Base-by-base conservation (phyloP, 53 echinoderm and acorn worm genomes). In the Temnopleurus reevesii region DNA sequence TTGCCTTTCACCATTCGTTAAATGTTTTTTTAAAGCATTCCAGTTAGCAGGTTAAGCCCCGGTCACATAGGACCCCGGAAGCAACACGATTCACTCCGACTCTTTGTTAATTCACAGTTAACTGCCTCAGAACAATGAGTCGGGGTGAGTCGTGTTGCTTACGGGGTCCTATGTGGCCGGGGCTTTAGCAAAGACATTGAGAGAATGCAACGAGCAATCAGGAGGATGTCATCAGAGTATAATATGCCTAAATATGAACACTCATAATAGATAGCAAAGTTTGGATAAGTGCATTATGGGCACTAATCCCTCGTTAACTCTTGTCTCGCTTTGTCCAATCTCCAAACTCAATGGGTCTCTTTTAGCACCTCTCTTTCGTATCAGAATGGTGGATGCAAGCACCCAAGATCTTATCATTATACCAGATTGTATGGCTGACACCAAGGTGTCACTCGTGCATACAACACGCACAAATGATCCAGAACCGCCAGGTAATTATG, bases 261-360 rank as follows among this genome's bases (percentile, higher is more conserved):
- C 15, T 3, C 3, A 61, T 0, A 31, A 33, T 12, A 31, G 34
- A 30, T 12, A 29, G 29, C 34, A 10, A 63, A 31, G 34, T 63
- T 63, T 63, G 12, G 63, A 34, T 63, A 34, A 63, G 63, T 13
- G 34, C 63, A 63, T 63, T 63, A 31, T 63, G 31, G 63, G 34
- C 63, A 33, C 63, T 63, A 63, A 63, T 63, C 63, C 63, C 63
- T 63, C 63, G 33, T 63, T 63, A 63, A 63, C 63, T 63, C 12
- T 63, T 63, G 63, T 63, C 34, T 13, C 0, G 2, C 63, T 33
- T 63, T 63, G 63, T 63, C 1, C 33, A 15, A 31, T 33, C 33
- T 15, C 33, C 17, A 12, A 13, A 31, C 31, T 61, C 61, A 61
- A 33, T 61, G 33, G n/a, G 31, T 12, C 34, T 33, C 31, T 63